These are phyloP conservation scores for Onychostruthus taczanowskii DNA, from an alignment of 2,113 vertebrate species.

Conservation along the genomic window DNA sequence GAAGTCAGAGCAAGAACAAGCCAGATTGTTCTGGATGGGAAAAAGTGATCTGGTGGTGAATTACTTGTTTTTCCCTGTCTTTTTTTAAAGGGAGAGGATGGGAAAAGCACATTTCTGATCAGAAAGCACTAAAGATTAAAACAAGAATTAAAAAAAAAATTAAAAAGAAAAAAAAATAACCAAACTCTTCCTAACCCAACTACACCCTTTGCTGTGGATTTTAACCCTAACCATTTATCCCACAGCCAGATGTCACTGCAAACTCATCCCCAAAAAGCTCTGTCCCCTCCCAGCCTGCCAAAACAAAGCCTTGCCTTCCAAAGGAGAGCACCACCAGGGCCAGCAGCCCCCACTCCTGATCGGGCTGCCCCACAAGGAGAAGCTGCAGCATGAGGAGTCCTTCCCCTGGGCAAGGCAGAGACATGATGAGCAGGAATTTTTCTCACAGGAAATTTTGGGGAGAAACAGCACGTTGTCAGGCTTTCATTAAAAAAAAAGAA, in stretches of 20 bases:
- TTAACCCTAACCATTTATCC: not conserved
- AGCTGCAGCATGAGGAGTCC: not conserved
- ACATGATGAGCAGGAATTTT: not conserved
- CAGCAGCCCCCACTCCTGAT: not conserved
- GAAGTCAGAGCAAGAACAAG: not conserved
- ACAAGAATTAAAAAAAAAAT: not conserved
- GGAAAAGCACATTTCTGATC: not conserved
- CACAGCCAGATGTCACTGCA: not conserved
- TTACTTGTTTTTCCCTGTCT: not conserved
- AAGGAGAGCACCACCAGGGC: not conserved
- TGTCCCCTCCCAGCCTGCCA: not conserved
- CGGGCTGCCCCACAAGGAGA: not conserved
- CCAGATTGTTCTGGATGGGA: not conserved
- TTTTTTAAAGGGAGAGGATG: not conserved
- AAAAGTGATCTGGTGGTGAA: not conserved
- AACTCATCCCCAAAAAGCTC: not conserved
- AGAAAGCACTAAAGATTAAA: not conserved
- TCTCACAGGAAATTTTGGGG: not conserved
- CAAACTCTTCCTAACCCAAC: not conserved
- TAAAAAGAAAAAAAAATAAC: rapidly evolving
- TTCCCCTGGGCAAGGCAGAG: not conserved
- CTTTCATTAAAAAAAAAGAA: not conserved
- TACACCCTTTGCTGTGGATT: not conserved
- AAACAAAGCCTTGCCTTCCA: not conserved
- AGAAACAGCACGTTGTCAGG: not conserved